These are phyloP conservation scores for Drosophila repleta DNA, from an alignment of 1,140 invertebrate genomes.

Conservation along the genomic window DNA sequence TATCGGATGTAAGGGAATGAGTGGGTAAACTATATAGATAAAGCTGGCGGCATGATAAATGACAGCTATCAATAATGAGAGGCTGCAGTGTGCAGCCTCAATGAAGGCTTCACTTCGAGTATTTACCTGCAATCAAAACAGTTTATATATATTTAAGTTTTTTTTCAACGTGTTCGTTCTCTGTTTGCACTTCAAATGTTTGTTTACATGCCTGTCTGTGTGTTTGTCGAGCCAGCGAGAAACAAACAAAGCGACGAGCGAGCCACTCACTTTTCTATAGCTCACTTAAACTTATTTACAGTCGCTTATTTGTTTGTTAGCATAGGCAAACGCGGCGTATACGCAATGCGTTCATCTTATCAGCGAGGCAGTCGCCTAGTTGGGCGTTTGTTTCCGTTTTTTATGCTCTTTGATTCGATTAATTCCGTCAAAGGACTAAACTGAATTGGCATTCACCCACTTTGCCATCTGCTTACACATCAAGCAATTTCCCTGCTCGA, in stretches of 20 bases:
- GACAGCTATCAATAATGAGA: slow-evolving; percentile 67
- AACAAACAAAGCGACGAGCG: slow-evolving; percentile 38
- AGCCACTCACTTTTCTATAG: slow-evolving; percentile 55
- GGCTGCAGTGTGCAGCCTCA: slow-evolving; percentile 28
- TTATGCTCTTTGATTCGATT: slow-evolving; percentile 12
- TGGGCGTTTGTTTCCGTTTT: slow-evolving; percentile 18
- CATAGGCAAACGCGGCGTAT: slow-evolving; percentile 58
- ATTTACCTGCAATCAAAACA: slow-evolving; percentile 78
- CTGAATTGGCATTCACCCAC: slow-evolving; percentile 1
- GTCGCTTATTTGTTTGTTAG: slow-evolving; percentile 48
- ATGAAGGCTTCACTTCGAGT: slow-evolving; percentile 22
- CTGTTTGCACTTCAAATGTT: slow-evolving; percentile 57
- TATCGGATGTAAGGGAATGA: slow-evolving; percentile 38
- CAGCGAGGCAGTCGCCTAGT: slow-evolving; percentile 13
- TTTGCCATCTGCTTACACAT: background rate
- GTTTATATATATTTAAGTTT: slow-evolving; percentile 57
- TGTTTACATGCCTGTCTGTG: slow-evolving; percentile 39
- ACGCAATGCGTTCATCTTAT: slow-evolving; percentile 51
- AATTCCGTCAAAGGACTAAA: slow-evolving; percentile 45
- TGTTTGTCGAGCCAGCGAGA: slow-evolving; percentile 31
- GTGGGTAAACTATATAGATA: slow-evolving; percentile 45
- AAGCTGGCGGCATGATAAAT: slow-evolving; percentile 72
- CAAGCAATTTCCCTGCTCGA: background rate
- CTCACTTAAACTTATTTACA: slow-evolving; percentile 42
- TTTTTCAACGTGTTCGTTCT: slow-evolving; percentile 23